Evolutionary conservation across 2,888 invertebrate species (phyloP).

Genomic region (Lasioglossum pauxillum): DNA sequence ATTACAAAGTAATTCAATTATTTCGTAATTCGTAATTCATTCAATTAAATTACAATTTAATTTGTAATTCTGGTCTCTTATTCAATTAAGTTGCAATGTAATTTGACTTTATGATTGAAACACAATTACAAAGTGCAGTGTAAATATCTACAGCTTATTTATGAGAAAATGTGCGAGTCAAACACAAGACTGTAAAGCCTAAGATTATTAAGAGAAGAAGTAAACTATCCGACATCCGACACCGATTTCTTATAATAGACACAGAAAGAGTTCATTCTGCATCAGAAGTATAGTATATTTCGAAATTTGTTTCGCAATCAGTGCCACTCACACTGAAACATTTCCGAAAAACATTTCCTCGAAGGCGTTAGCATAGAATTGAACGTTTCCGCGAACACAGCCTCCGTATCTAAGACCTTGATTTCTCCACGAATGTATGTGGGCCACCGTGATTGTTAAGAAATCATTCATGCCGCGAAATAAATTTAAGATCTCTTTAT

Average conservation of each 20-base stretch:
- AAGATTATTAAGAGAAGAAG: no score
- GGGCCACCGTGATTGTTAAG: constrained; percentile 46
- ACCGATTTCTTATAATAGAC: background rate
- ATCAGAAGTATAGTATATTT: background rate
- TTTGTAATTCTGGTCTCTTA: no score
- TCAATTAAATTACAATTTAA: no score
- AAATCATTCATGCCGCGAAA: constrained; percentile 44
- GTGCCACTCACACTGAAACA: background rate
- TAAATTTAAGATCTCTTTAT: constrained; percentile 46
- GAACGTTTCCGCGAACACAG: background rate
- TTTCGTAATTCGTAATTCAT: no score
- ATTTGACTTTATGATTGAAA: no score
- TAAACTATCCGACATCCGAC: no score
- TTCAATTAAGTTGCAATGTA: no score
- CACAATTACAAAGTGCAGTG: no score
- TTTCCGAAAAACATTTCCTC: background rate
- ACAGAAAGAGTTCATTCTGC: background rate
- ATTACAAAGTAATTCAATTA: no score
- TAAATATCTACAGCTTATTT: no score
- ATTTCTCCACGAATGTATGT: constrained; percentile 12
- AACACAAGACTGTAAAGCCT: no score
- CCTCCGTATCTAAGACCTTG: constrained; percentile 12
- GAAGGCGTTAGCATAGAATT: background rate
- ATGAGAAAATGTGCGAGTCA: no score
- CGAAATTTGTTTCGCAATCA: background rate